A percentile compares a stretch with the other conserved stretches of the same genome.
These are phyloP conservation scores for Ceratina calcarata DNA, from an alignment of 1,140 invertebrate species.

Conservation along the genomic window DNA sequence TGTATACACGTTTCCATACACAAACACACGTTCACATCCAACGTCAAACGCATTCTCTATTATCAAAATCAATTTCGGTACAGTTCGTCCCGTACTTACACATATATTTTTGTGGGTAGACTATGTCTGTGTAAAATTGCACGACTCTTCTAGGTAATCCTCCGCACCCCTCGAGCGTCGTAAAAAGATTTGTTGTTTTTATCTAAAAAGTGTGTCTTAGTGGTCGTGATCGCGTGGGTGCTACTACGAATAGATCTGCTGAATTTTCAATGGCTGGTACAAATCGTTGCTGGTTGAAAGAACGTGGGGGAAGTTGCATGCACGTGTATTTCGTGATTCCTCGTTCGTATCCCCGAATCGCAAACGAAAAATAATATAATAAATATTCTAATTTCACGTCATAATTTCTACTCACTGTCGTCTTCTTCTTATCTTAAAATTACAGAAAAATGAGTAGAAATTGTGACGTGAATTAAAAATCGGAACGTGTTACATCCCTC, in stretches of 20 bases:
- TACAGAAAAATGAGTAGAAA: too few relatives aligned
- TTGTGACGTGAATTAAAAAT: background rate
- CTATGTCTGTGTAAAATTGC: background rate
- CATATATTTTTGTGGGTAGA: background rate
- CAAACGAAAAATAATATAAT: too few relatives aligned
- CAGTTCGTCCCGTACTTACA: background rate
- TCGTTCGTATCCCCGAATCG: too few relatives aligned
- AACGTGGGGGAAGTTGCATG: too few relatives aligned
- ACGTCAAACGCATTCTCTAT: background rate
- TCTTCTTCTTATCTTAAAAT: too few relatives aligned
- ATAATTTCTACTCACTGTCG: too few relatives aligned
- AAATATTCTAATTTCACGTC: too few relatives aligned
- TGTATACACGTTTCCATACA: background rate
- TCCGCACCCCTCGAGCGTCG: background rate
- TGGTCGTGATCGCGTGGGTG: slow-evolving; percentile 1
- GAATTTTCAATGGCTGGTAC: too few relatives aligned
- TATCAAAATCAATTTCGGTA: slow-evolving; percentile 9
- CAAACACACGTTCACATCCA: background rate
- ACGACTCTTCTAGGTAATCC: background rate
- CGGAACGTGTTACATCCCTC: too few relatives aligned
- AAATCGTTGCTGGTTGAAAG: too few relatives aligned
- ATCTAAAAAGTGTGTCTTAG: slow-evolving; percentile 7
- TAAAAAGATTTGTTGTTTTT: slow-evolving; percentile 1
- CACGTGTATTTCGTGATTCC: too few relatives aligned
- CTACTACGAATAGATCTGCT: background rate